These are phyloP conservation scores for Sepiola atlantica DNA, from an alignment of 2,888 invertebrate genomes.

Conservation along the genomic window DNA sequence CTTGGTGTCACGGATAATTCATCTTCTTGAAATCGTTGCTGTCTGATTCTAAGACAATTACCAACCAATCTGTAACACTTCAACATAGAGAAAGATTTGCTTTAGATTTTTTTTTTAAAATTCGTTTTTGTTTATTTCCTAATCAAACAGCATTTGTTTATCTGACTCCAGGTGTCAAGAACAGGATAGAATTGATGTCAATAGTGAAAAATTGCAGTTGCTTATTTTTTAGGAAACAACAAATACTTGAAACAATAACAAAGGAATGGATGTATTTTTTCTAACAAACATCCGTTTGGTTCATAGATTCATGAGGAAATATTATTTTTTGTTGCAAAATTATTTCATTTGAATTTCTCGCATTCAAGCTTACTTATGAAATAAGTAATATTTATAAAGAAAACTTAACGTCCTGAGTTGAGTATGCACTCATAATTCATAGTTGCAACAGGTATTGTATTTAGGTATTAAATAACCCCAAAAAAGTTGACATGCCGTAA, in stretches of 20 bases:
- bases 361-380: too few species aligned
- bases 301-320: too few species aligned
- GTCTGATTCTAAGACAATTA: constrained; percentile 16
- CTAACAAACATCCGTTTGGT: too few species aligned
- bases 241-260: neutral
- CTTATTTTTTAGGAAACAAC: neutral
- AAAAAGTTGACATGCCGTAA: too few species aligned
- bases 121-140: neutral
- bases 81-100: neutral
- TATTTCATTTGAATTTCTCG: too few species aligned
- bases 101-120: neutral
- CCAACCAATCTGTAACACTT: neutral
- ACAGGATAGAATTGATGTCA: constrained; percentile 4
- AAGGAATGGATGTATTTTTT: neutral
- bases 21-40: neutral
- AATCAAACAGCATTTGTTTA: neutral
- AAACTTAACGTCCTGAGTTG: too few species aligned
- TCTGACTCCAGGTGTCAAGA: constrained; percentile 7
- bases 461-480: too few species aligned
- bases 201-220: neutral
- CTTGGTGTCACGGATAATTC: neutral
- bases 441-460: too few species aligned
- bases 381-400: too few species aligned
- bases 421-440: too few species aligned
- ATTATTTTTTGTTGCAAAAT: too few species aligned